A percentile compares a stretch with the other conserved stretches of the same genome.
Conservation (phyloP, 1,140 invertebrate species). For the Nixonia krombeini region DNA sequence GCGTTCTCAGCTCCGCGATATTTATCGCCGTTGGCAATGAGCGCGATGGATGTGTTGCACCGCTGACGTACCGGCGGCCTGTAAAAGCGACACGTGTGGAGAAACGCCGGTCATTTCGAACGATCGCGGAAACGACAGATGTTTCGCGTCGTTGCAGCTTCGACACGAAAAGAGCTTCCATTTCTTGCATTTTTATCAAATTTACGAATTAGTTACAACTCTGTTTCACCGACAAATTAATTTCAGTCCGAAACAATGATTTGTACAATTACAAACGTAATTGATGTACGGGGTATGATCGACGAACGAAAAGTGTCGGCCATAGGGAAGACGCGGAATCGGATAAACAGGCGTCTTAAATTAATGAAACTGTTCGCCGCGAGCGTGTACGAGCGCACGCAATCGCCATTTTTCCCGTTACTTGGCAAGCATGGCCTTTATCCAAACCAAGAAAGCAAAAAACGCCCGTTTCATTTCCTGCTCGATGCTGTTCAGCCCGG, state of each 20-base stretch:
- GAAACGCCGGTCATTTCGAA: slow-evolving; percentile 21
- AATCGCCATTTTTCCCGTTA: slow-evolving; percentile 3
- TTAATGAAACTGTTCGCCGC: no score
- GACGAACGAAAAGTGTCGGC: no score
- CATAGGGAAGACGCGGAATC: no score
- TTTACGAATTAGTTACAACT: no score
- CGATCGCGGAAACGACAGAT: slow-evolving; percentile 24
- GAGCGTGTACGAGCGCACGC: no score
- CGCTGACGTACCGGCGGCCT: not conserved
- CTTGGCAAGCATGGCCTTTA: not conserved
- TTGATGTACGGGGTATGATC: not conserved
- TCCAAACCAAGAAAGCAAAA: not conserved
- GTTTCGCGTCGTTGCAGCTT: slow-evolving; percentile 13
- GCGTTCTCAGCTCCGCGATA: slow-evolving; percentile 13
- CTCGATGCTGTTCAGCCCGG: slow-evolving; percentile 23
- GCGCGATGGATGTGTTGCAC: slow-evolving; percentile 16
- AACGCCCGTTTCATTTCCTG: slow-evolving; percentile 25
- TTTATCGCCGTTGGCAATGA: slow-evolving; percentile 19
- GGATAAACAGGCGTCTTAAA: no score
- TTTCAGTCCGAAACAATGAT: no score
- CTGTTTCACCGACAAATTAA: no score
- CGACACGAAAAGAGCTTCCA: no score
- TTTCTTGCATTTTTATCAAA: no score
- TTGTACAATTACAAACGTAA: no score
- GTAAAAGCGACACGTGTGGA: slow-evolving; percentile 13